A percentile compares a stretch with the other conserved stretches of the same genome.
Conservation (phyloP, 1,140 invertebrate species). For the Pseudachorutes palmiensis region DNA sequence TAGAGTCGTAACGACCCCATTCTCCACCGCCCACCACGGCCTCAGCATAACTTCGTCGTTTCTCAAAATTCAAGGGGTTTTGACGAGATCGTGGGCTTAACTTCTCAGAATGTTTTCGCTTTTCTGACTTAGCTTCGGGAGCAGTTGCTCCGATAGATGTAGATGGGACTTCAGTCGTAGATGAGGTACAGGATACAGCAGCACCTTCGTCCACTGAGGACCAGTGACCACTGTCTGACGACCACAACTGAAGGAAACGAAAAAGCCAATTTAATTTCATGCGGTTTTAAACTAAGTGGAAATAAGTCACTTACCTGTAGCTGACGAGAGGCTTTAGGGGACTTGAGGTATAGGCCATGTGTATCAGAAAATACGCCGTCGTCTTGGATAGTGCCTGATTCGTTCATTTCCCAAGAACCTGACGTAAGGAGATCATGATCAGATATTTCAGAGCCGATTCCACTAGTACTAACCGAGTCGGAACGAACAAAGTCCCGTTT, state of each 20-base stretch:
- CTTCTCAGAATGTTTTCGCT: conserved; percentile 23
- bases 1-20: conserved; percentile 7
- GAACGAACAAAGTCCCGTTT: conserved; percentile 39
- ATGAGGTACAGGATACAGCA: conserved; percentile 18
- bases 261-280: conserved; percentile 6
- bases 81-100: not conserved
- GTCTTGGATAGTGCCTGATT: conserved; percentile 22
- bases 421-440: conserved; percentile 39
- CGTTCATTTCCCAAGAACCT: conserved; percentile 32
- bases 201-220: conserved; percentile 29
- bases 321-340: conserved; percentile 25
- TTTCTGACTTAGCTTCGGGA: conserved; percentile 29
- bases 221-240: conserved; percentile 35
- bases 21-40: conserved; percentile 3
- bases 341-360: conserved; percentile 24
- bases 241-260: conserved; percentile 30
- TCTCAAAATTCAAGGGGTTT: conserved; percentile 17
- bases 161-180: conserved; percentile 25
- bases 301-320: conserved; percentile 21
- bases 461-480: conserved; percentile 43
- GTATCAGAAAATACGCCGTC: conserved; percentile 33
- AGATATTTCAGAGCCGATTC: conserved; percentile 42
- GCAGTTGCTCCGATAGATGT: not conserved
- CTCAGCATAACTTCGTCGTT: conserved; percentile 31
- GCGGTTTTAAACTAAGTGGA: not conserved